A percentile compares a stretch with the other conserved stretches of the same genome.
These are phyloP conservation scores for Andrena fulva DNA, from an alignment of 2,888 invertebrate genomes.

Conservation along the genomic window DNA sequence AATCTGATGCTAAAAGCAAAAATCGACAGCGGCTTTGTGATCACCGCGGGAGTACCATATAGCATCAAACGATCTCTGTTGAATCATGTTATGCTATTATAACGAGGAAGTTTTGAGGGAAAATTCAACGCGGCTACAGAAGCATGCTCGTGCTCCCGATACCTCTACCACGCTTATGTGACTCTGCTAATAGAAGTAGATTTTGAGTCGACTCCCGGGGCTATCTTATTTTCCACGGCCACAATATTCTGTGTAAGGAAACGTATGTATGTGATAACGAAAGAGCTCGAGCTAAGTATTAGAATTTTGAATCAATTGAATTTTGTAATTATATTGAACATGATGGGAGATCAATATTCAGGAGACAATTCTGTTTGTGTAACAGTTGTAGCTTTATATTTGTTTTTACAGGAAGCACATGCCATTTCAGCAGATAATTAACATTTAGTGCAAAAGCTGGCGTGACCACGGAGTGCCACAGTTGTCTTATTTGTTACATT, in stretches of 20 bases:
- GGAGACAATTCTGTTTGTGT: not conserved
- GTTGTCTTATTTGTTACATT: too few species aligned
- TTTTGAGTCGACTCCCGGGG: conserved; percentile 44
- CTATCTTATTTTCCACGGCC: conserved; percentile 43
- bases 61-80: not conserved
- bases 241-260: not conserved
- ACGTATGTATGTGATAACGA: not conserved
- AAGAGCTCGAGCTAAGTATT: too few species aligned
- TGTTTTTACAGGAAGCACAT: not conserved
- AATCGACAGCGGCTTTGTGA: conserved; percentile 2
- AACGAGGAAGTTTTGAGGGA: conserved; percentile 27
- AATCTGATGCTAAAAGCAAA: not conserved
- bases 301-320: too few species aligned
- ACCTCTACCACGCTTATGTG: not conserved
- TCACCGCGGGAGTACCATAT: not conserved
- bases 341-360: not conserved
- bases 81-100: not conserved
- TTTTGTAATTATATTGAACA: not conserved
- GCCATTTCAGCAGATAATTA: not conserved
- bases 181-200: conserved; percentile 36
- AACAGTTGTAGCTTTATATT: not conserved
- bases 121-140: conserved; percentile 17
- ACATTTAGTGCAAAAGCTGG: not conserved
- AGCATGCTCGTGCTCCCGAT: not conserved
- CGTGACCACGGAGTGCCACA: not conserved